A percentile compares a stretch with the other conserved stretches of the same genome.
Evolutionary conservation across 2,797 vertebrate genomes (phyloP).

Genomic region (Aratinga solstitialis): DNA sequence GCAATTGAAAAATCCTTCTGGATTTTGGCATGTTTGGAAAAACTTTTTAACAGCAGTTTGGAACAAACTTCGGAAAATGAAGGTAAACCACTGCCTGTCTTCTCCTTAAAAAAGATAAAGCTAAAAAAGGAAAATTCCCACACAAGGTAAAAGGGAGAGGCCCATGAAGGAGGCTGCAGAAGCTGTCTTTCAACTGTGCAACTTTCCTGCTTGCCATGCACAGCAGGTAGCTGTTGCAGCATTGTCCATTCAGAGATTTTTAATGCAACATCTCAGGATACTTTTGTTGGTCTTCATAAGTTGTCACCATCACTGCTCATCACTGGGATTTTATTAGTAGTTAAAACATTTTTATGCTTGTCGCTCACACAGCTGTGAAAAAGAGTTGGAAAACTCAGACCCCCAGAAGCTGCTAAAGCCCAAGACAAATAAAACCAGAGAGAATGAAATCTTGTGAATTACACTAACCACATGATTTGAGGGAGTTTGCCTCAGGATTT

Average conservation of each 20-base stretch:
- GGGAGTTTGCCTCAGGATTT: background rate
- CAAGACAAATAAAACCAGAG: background rate
- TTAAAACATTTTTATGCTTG: background rate
- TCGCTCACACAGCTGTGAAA: rapidly evolving
- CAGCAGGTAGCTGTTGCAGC: background rate
- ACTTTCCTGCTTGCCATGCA: background rate
- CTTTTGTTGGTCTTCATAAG: background rate
- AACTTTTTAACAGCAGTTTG: background rate
- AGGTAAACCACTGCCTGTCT: background rate
- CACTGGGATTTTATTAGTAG: background rate
- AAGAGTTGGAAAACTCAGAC: background rate
- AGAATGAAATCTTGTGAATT: background rate
- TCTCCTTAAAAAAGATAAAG: background rate
- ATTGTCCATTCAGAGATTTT: background rate
- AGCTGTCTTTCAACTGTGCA: background rate
- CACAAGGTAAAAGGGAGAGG: background rate
- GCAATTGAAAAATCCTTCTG: background rate
- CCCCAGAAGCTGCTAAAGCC: background rate
- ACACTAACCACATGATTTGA: background rate
- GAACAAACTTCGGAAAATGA: background rate
- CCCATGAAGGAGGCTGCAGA: background rate
- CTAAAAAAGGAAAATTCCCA: background rate
- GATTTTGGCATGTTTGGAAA: background rate
- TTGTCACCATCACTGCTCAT: background rate
- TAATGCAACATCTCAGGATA: background rate